Percentiles rank a stretch among this genome's conserved stretches.
These are phyloP conservation scores for Allophyes oxyacanthae DNA, from an alignment of 2,888 invertebrate genomes.

Conservation along the genomic window DNA sequence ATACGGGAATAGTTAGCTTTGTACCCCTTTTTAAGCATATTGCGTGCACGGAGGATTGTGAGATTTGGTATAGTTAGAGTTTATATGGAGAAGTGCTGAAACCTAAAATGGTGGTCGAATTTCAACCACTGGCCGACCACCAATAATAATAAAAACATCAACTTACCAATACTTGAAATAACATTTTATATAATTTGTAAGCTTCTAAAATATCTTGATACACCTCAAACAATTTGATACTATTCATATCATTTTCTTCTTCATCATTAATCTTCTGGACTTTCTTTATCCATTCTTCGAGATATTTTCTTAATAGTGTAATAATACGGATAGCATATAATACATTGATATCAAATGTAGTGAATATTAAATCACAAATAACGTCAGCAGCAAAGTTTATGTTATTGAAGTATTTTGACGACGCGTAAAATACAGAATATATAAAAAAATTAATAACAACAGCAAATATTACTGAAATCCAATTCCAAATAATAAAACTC, in stretches of 20 bases:
- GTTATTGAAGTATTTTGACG: background rate
- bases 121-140: too few relatives aligned
- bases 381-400: background rate
- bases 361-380: background rate
- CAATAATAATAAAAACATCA: background rate
- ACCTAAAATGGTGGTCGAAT: too few relatives aligned
- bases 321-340: constrained; percentile 19
- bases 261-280: background rate
- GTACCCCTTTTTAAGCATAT: too few relatives aligned
- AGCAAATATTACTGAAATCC: background rate
- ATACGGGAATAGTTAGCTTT: too few relatives aligned
- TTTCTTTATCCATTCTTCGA: constrained; percentile 15
- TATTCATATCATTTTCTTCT: background rate
- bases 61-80: too few relatives aligned
- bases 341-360: constrained; percentile 7
- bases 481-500: constrained; percentile 14
- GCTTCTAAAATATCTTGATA: constrained; percentile 22
- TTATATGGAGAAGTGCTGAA: too few relatives aligned
- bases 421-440: background rate
- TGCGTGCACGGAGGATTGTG: too few relatives aligned
- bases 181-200: constrained; percentile 13
- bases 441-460: background rate
- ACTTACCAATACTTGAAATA: constrained; percentile 31
- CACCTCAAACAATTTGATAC: constrained; percentile 5
- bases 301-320: constrained; percentile 12